These are phyloP conservation scores for Tenebrio molitor DNA, from an alignment of 1,140 invertebrate genomes.

Conservation along the genomic window DNA sequence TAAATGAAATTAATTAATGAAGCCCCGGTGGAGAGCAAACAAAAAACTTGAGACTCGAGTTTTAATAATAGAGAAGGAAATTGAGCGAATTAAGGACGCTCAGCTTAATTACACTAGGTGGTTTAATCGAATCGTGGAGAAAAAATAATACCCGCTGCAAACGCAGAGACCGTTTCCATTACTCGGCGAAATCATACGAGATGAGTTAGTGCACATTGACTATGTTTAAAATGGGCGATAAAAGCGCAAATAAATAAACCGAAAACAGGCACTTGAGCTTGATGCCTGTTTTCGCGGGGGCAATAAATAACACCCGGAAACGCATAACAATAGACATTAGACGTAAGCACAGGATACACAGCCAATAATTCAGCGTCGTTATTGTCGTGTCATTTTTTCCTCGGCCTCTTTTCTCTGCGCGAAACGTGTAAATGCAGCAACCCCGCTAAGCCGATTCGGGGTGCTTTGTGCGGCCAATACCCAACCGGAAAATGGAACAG, in stretches of 20 bases:
- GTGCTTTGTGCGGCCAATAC: background rate
- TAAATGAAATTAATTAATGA: constrained; percentile 36
- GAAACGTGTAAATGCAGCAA: constrained; percentile 19
- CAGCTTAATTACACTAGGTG: constrained; percentile 23
- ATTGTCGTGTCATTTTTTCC: constrained; percentile 35
- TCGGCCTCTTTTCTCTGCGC: background rate
- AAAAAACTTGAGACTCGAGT: constrained; percentile 1
- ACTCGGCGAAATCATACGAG: background rate
- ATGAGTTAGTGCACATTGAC: constrained; percentile 5
- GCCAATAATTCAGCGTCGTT: constrained; percentile 39
- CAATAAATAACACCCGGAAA: constrained; percentile 28
- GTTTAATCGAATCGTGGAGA: background rate
- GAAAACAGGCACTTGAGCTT: constrained; percentile 38
- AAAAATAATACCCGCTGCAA: background rate
- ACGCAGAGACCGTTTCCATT: background rate
- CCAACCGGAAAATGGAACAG: background rate
- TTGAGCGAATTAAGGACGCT: constrained; percentile 26
- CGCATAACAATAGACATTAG: constrained; percentile 40
- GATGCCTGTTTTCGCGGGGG: constrained; percentile 30
- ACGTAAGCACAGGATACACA: constrained; percentile 39
- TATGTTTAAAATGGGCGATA: constrained; percentile 39
- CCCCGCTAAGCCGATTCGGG: background rate
- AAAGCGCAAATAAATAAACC: constrained; percentile 38
- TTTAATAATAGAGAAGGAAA: constrained; percentile 35
- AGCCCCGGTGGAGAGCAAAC: constrained; percentile 22